Percentiles rank a stretch among this genome's conserved stretches.
Conservation (phyloP, 2,113 vertebrate genomes). For the Cottus gobio region DNA sequence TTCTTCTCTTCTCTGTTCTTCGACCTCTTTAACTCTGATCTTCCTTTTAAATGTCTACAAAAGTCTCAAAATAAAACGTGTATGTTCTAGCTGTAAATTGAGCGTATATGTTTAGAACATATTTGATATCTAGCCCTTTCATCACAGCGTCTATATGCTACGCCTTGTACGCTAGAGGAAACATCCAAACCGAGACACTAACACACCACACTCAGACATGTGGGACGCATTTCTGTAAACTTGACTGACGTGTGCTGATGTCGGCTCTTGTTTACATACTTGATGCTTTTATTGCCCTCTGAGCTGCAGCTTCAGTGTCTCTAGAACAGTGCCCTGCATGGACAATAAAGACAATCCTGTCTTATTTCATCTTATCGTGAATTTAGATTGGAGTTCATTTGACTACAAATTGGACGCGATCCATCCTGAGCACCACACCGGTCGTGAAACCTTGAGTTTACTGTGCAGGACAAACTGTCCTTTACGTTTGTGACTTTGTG, state of each 20-base stretch:
- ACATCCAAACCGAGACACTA: not conserved
- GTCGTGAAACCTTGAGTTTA: not conserved
- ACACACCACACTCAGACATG: not conserved
- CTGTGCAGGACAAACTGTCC: not conserved
- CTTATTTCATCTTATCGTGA: conserved; percentile 7
- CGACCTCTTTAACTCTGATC: not conserved
- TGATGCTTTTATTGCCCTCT: conserved; percentile 11
- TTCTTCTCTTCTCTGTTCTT: too few relatives aligned
- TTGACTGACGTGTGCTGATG: conserved; percentile 15
- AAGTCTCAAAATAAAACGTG: not conserved
- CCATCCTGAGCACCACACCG: not conserved
- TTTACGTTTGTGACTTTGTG: not conserved
- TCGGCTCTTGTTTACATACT: conserved; percentile 10
- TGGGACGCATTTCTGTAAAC: not conserved
- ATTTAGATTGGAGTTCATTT: conserved; percentile 8
- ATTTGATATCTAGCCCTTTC: not conserved
- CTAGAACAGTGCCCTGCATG: conserved; percentile 9
- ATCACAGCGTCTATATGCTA: not conserved
- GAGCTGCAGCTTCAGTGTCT: conserved; percentile 7
- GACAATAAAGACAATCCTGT: conserved; percentile 1
- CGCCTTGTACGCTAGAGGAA: not conserved
- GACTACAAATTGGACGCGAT: not conserved
- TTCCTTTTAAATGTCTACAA: not conserved
- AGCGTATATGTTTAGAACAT: not conserved
- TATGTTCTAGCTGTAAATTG: not conserved